Base-by-base conservation (phyloP, 2,888 invertebrate species). In the Heliconius cydno region DNA sequence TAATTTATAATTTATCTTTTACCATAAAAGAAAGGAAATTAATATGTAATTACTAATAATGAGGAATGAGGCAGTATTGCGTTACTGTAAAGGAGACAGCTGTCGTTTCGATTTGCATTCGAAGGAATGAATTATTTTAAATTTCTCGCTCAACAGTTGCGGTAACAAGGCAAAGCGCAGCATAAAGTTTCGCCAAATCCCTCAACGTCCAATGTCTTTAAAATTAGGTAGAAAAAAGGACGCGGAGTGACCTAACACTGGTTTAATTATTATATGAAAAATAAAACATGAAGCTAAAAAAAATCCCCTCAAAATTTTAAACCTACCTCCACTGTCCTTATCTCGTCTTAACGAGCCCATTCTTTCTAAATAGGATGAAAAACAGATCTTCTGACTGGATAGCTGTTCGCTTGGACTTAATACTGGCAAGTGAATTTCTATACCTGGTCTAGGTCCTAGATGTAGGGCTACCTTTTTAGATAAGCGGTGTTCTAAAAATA, bases 321-420 rank as follows among this genome's bases (percentile, higher is more conserved):
- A 78, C 79, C 52, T 60, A 84, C 84, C 83, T 25, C 85, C 84
- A 15, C 84, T 84, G 60, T 88, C 88, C 46, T 91, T 90, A 73
- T 89, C 89, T 5, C 87, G 84, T 15, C 86, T 80, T 81, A 88
- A 87, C 15, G 88, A 84, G 5, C 97, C 96, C 86, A 97, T 95
- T 63, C 97, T 95, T 87, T 97, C 97, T 84, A 98, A 96, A 85
- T 98, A 97, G 0, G 97, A 97, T 77, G 96, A 96, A 84, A 98
- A 96, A 88, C 97, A 97, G 30, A 98, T 97, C 86, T 97, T 97
- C 86, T 97, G 96, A 85, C 97, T 97, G 80, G 97, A 97, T 63
- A 97, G 93, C 87, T 96, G 97, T 87, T 98, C 98, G 66, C 97
- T 97, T 72, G 97, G 96, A 86, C 97, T 97, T 28, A 98, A 95